phyloP scores from a whole-genome alignment of 2,797 vertebrate species.

The Ceryle rudis region DNA sequence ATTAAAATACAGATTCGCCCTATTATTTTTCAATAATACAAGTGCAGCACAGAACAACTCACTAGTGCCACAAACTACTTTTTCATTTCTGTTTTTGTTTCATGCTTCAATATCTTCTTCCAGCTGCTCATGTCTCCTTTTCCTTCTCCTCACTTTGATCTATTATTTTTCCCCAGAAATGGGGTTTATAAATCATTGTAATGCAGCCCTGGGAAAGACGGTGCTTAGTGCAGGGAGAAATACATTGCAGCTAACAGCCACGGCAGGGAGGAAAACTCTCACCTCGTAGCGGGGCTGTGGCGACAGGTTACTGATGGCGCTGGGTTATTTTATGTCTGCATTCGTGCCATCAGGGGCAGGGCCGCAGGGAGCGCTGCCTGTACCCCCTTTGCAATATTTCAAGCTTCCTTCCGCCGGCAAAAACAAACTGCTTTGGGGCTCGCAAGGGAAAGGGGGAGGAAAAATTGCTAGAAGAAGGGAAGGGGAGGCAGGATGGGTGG shows the following conservation, averaged over 20 bases:
- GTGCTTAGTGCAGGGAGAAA: slow-evolving; percentile 86
- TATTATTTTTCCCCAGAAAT: slow-evolving; percentile 88
- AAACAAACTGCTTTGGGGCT: slow-evolving; percentile 73
- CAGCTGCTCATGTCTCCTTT: slow-evolving; percentile 79
- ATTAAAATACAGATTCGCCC: slow-evolving; percentile 71
- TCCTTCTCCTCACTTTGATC: slow-evolving; percentile 87
- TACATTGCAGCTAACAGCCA: slow-evolving; percentile 82
- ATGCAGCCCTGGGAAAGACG: slow-evolving; percentile 90
- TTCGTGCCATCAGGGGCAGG: slow-evolving; percentile 76
- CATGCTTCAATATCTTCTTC: slow-evolving; percentile 79
- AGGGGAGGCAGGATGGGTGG: not conserved
- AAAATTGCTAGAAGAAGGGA: slow-evolving; percentile 3
- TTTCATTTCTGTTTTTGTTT: slow-evolving; percentile 88
- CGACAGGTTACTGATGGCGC: slow-evolving; percentile 95
- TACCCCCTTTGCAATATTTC: slow-evolving; percentile 78
- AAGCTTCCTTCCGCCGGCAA: slow-evolving; percentile 79
- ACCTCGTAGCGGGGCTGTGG: slow-evolving; percentile 74
- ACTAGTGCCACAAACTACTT: slow-evolving; percentile 84
- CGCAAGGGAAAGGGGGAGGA: slow-evolving; percentile 65
- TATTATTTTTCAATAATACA: slow-evolving; percentile 72
- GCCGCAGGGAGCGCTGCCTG: slow-evolving; percentile 73
- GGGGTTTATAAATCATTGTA: slow-evolving; percentile 95
- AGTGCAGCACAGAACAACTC: slow-evolving; percentile 53
- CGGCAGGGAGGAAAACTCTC: slow-evolving; percentile 80
- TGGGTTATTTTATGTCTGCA: slow-evolving; percentile 80